Conservation (phyloP, 2,888 invertebrate genomes). For the Hyalella azteca region DNA sequence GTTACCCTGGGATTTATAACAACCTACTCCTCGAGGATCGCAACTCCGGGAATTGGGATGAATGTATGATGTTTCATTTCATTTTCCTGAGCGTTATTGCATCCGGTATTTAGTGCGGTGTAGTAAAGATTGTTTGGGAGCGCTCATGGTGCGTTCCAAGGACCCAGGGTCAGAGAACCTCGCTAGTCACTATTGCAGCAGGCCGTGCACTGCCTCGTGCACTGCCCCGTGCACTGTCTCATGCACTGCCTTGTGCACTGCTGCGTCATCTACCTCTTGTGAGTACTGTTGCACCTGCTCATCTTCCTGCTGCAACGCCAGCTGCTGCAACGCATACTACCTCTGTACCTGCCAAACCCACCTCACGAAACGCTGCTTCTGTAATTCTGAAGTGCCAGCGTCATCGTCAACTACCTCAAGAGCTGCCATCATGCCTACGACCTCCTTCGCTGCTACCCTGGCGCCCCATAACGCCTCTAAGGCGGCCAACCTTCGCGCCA, state of each 20-base stretch:
- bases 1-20: too few relatives aligned
- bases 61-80: too few relatives aligned
- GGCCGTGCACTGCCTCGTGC: neutral
- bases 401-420: neutral
- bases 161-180: neutral
- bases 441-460: neutral
- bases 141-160: neutral
- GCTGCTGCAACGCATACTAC: slow-evolving; percentile 28
- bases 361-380: neutral
- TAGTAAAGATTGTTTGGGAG: neutral
- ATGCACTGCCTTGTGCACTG: neutral
- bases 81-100: too few relatives aligned
- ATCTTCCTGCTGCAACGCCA: neutral
- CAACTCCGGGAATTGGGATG: too few relatives aligned
- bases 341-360: slow-evolving; percentile 32
- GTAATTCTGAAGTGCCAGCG: neutral
- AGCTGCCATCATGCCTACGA: neutral
- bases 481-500: neutral
- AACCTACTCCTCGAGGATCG: too few relatives aligned
- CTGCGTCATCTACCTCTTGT: slow-evolving; percentile 22
- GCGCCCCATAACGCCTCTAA: neutral
- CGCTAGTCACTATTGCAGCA: neutral
- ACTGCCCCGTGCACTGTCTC: neutral
- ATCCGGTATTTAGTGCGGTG: neutral
- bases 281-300: neutral